Conservation (phyloP, 2,888 invertebrate genomes). For the Clivina fossor region DNA sequence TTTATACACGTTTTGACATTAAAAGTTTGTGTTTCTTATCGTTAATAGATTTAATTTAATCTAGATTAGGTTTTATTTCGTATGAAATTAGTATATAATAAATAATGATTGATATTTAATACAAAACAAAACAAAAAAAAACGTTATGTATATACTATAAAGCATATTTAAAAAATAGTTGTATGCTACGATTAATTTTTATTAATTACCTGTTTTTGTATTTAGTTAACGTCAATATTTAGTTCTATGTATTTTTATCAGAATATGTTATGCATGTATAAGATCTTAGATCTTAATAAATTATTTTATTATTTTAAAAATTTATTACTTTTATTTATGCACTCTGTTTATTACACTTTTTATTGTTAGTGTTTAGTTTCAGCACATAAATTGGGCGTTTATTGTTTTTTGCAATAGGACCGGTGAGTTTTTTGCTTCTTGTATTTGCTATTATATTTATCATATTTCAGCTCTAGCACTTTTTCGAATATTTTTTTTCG, state of each 20-base stretch:
- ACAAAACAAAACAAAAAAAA: conserved; percentile 24
- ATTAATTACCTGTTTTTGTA: conserved; percentile 33
- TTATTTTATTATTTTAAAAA: conserved; percentile 34
- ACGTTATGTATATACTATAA: conserved; percentile 30
- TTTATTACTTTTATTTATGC: conserved; percentile 30
- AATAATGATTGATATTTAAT: conserved; percentile 29
- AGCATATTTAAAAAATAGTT: conserved; percentile 27
- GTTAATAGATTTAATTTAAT: too few relatives aligned
- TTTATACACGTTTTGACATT: conserved; percentile 29
- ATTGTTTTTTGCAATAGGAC: conserved; percentile 28
- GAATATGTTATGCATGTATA: conserved; percentile 33
- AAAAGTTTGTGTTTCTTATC: conserved; percentile 55
- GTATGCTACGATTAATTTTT: conserved; percentile 31
- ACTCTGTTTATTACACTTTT: conserved; percentile 24
- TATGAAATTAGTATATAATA: conserved; percentile 20
- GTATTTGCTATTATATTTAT: conserved; percentile 20
- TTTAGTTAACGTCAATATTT: conserved; percentile 32
- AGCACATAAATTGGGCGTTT: conserved; percentile 32
- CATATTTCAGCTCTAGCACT: not conserved
- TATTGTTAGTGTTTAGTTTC: conserved; percentile 31
- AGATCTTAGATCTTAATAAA: conserved; percentile 34
- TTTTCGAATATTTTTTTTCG: not conserved
- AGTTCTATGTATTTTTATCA: conserved; percentile 33
- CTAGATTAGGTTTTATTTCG: conserved; percentile 18
- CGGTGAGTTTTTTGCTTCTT: conserved; percentile 32